Base-by-base conservation (phyloP, 2,113 vertebrate species). In the Cheilinus undulatus region DNA sequence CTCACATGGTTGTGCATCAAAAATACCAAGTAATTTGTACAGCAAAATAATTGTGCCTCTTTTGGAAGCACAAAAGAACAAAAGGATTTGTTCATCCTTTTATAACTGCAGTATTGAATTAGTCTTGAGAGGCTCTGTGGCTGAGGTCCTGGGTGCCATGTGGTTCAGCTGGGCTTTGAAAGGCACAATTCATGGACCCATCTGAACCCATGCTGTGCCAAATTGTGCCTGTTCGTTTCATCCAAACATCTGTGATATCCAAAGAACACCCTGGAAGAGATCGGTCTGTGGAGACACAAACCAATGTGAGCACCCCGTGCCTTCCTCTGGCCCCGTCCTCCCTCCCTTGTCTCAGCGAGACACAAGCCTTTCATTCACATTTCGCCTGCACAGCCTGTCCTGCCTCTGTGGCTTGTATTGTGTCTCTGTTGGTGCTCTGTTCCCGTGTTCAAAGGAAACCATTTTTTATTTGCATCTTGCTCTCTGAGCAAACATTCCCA, bases 171-270 rank as follows among this genome's bases (percentile, higher is more conserved):
- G 34, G 34, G 64, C 50, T 84, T 84, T 83, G 48, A 87, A 89
- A 83, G 61, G 54, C 59, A 17, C 71, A 42, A 58, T 82, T 78
- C 69, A 80, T 48, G 49, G 62, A 59, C 72, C 70, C 9, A 51
- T 26, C 56, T 86, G 75, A 83, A 78, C 40, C 59, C 57, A 7
- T 40, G 81, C 86, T 76, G 85, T 51, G 22, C 63, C 2, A 22
- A 74, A 72, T 56, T 65, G 66, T 63, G 78, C 71, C 51, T 71
- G 51, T 49, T 64, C 3, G 43, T 88, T 85, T 56, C 69, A 81
- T 84, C 76, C 78, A 85, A 86, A 88, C 89, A 88, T 89, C 86
- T 88, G 89, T 54, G 71, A 68, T 45, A 40, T 82, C 76, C 62
- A 84, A 84, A 82, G 63, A 85, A 78, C 69, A 81, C 85, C 82